phyloP scores from a whole-genome alignment of 2,888 invertebrate genomes.

The Netelia fuscicornis region DNA sequence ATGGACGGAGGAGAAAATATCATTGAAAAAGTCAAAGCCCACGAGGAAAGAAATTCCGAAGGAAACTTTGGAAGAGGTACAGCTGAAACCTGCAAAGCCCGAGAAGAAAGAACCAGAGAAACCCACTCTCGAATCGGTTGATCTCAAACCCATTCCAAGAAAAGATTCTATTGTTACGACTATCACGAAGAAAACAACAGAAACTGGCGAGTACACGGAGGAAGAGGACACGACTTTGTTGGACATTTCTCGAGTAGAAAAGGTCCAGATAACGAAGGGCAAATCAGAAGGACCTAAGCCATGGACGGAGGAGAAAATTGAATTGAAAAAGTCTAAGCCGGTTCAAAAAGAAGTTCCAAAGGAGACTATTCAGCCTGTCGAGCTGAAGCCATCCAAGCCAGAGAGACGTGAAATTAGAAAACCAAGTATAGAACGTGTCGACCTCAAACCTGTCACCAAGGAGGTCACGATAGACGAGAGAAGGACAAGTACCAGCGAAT shows the following conservation, averaged over 20 bases:
- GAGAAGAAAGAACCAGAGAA: constrained; percentile 71
- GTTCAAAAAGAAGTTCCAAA: constrained; percentile 77
- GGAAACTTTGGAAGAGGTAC: constrained; percentile 76
- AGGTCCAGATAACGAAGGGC: constrained; percentile 54
- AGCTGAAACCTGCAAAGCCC: constrained; percentile 86
- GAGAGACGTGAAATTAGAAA: constrained; percentile 78
- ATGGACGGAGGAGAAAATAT: constrained; percentile 86
- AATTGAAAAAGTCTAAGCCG: constrained; percentile 78
- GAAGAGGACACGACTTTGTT: constrained; percentile 73
- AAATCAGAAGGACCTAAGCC: constrained; percentile 74
- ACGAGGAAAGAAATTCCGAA: constrained; percentile 82
- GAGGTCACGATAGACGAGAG: constrained; percentile 68
- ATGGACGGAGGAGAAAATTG: constrained; percentile 82
- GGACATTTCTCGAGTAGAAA: constrained; percentile 67
- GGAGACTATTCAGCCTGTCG: constrained; percentile 85
- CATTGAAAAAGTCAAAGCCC: constrained; percentile 85
- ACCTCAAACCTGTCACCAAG: constrained; percentile 73
- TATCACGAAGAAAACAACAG: constrained; percentile 41
- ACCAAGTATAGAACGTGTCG: constrained; percentile 74
- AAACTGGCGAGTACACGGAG: constrained; percentile 67
- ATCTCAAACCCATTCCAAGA: constrained; percentile 72
- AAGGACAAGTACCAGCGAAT: constrained; percentile 68
- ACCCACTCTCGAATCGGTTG: constrained; percentile 74
- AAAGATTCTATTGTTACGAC: constrained; percentile 75
- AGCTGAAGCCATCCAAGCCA: constrained; percentile 87